phyloP scores from a whole-genome alignment of 2,797 vertebrate genomes.

The Pseudochirops cupreus region DNA sequence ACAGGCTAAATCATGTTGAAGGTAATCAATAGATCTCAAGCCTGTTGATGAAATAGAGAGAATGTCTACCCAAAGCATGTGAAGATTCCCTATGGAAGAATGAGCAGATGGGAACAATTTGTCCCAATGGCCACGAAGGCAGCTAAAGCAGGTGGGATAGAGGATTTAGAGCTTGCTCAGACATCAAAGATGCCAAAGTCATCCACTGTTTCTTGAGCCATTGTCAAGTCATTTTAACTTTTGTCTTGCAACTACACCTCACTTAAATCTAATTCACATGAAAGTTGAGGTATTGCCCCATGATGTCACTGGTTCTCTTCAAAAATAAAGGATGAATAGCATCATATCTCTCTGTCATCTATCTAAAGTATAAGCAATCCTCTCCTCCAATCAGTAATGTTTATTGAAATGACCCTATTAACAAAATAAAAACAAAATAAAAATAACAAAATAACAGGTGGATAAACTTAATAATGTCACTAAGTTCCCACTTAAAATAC shows the following conservation, averaged over 20 bases:
- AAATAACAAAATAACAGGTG: conserved; percentile 65
- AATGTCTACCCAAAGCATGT: background rate
- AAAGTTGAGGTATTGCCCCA: background rate
- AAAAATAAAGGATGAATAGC: background rate
- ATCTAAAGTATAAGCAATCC: conserved; percentile 58
- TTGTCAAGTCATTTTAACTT: no score
- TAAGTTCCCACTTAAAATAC: conserved; percentile 81
- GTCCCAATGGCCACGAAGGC: background rate
- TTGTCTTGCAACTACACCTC: background rate
- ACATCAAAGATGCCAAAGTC: background rate
- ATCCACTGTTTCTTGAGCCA: background rate
- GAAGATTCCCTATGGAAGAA: background rate
- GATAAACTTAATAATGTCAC: conserved; percentile 80
- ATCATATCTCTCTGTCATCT: background rate
- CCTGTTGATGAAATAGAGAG: background rate
- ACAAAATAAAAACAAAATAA: conserved; percentile 56
- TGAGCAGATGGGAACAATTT: background rate
- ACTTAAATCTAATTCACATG: background rate
- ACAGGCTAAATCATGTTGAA: background rate
- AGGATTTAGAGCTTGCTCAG: no score
- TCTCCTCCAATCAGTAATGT: conserved; percentile 63
- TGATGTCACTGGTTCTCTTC: background rate
- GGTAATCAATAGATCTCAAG: background rate
- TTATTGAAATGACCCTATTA: conserved; percentile 76
- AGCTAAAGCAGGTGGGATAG: no score